Evolutionary conservation across 2,888 invertebrate species (phyloP).

Genomic region (Drosophila suboccidentalis): DNA sequence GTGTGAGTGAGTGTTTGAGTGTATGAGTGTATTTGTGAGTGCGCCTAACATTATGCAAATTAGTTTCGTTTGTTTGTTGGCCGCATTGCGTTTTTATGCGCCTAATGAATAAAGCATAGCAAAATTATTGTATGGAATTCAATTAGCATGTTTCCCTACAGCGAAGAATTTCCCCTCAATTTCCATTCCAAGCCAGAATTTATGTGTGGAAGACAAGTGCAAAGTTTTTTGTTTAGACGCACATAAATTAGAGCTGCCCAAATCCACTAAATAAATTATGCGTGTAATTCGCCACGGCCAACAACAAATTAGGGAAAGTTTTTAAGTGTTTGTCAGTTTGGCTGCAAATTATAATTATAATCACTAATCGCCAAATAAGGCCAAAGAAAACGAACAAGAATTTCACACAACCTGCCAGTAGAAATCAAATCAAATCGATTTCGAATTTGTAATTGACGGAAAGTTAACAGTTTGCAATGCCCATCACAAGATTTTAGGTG

Average conservation of each 20-base stretch:
- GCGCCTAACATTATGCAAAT: constrained; percentile 62
- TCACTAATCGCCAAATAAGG: constrained; percentile 16
- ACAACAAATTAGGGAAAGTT: constrained; percentile 41
- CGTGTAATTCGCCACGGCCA: constrained; percentile 58
- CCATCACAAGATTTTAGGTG: too few relatives aligned
- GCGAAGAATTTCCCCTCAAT: not conserved
- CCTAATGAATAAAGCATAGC: constrained; percentile 72
- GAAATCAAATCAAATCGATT: not conserved
- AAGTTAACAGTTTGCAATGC: too few relatives aligned
- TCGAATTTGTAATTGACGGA: too few relatives aligned
- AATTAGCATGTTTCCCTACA: constrained; percentile 59
- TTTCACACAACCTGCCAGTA: constrained; percentile 22
- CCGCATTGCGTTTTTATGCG: constrained; percentile 53
- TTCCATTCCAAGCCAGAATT: not conserved
- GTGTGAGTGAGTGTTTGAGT: not conserved
- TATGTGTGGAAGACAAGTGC: constrained; percentile 29
- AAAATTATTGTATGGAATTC: constrained; percentile 70
- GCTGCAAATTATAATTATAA: constrained; percentile 47
- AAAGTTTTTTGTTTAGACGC: constrained; percentile 46
- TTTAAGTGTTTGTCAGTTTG: constrained; percentile 34
- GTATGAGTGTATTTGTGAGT: constrained; percentile 31
- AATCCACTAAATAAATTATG: constrained; percentile 71
- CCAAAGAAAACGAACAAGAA: constrained; percentile 11
- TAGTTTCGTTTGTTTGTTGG: constrained; percentile 55
- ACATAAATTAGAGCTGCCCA: constrained; percentile 39